Conservation (phyloP, 2,113 vertebrate genomes). For the Scalopus aquaticus region DNA sequence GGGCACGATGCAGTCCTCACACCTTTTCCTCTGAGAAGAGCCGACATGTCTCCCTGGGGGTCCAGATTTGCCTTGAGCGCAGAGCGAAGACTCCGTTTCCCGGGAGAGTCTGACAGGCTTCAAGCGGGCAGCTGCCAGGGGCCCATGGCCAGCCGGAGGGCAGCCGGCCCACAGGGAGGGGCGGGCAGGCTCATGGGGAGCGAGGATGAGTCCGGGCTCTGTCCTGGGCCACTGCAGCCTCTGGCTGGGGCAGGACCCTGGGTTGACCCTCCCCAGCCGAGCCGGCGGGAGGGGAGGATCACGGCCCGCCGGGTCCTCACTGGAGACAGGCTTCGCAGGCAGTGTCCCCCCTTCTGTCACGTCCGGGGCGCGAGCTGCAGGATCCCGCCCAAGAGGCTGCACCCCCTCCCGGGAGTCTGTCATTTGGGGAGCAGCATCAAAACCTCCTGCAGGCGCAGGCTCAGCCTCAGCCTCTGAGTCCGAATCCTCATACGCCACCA, state of each 20-base stretch:
- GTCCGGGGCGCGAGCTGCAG: not conserved
- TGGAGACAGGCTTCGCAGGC: not conserved
- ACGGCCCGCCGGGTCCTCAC: not conserved
- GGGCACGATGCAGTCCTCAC: slow-evolving; percentile 85
- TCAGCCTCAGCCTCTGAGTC: slow-evolving; percentile 88
- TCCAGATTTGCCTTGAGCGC: not conserved
- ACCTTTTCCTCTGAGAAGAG: slow-evolving; percentile 74
- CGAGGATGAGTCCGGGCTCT: not conserved
- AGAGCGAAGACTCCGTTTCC: not conserved
- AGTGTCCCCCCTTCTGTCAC: not conserved
- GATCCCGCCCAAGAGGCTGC: not conserved
- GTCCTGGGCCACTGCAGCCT: slow-evolving; percentile 54
- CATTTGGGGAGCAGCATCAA: not conserved
- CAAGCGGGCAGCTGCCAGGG: not conserved
- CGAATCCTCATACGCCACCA: slow-evolving; percentile 96
- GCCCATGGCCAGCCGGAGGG: not conserved
- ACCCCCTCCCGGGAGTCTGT: no score
- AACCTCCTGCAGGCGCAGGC: not conserved
- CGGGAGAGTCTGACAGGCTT: not conserved
- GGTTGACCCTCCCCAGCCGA: not conserved
- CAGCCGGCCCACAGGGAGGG: slow-evolving; percentile 31
- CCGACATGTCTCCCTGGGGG: rapidly evolving
- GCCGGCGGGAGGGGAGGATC: not conserved
- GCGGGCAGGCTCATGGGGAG: not conserved
- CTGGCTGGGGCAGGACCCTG: slow-evolving; percentile 47